phyloP scores from a whole-genome alignment of 2,888 invertebrate species.

The Drosophila subsilvestris region DNA sequence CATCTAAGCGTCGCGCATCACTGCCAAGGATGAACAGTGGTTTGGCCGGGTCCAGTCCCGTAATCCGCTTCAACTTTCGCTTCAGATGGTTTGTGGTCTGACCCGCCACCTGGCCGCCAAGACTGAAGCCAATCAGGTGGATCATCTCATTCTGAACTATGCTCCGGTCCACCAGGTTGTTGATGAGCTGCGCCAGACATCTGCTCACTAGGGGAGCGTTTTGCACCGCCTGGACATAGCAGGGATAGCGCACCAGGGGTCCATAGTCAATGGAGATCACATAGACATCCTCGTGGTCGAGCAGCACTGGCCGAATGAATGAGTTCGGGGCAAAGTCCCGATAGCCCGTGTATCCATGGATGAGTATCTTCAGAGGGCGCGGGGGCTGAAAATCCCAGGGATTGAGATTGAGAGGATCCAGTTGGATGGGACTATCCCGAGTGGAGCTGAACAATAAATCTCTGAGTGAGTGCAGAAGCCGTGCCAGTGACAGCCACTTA shows the following conservation, averaged over 20 bases:
- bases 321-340: constrained; percentile 86
- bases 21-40: constrained; percentile 86
- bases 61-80: constrained; percentile 85
- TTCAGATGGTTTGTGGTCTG: constrained; percentile 85
- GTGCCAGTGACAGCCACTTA: constrained; percentile 71
- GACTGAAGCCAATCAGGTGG: constrained; percentile 88
- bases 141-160: constrained; percentile 84
- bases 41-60: constrained; percentile 88
- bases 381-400: constrained; percentile 73
- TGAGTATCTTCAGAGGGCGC: constrained; percentile 86
- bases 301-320: constrained; percentile 87
- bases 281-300: constrained; percentile 86
- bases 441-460: constrained; percentile 54
- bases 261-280: constrained; percentile 87
- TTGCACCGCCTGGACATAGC: constrained; percentile 86
- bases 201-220: constrained; percentile 87
- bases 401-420: constrained; percentile 81
- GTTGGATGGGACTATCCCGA: constrained; percentile 84
- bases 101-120: constrained; percentile 87
- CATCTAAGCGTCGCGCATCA: constrained; percentile 85
- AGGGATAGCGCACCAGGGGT: constrained; percentile 86
- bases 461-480: not conserved
- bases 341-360: constrained; percentile 88
- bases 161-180: constrained; percentile 84
- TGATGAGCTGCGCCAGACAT: constrained; percentile 87